phyloP scores from a whole-genome alignment of 2,888 invertebrate genomes.

The Baronia brevicornis region DNA sequence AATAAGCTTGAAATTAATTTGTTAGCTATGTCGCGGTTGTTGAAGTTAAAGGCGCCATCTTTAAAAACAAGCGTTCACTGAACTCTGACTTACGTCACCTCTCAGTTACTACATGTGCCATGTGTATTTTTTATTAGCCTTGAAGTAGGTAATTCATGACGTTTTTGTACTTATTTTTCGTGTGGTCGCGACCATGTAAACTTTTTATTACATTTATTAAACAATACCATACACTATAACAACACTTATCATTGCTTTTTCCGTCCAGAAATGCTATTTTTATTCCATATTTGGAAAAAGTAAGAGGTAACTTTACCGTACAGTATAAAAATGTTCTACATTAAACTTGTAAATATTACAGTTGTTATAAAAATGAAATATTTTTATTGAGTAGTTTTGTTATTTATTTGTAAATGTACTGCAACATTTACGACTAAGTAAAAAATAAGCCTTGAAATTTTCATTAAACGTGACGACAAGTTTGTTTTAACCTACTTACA shows the following conservation, averaged over 20 bases:
- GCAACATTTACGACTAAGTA: no score
- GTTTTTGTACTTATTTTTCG: constrained; percentile 2
- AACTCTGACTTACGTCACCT: constrained; percentile 1
- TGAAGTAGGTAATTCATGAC: constrained; percentile 7
- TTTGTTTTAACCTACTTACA: background rate
- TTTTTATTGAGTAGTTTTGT: constrained; percentile 6
- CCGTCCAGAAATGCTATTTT: background rate
- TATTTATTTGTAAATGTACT: constrained; percentile 4
- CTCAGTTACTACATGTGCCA: no score
- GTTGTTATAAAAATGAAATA: constrained; percentile 3
- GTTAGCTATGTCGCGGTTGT: background rate
- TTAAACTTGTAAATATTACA: constrained; percentile 1
- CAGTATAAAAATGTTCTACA: constrained; percentile 3
- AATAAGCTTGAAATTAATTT: background rate
- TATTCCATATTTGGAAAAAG: background rate
- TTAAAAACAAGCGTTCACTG: constrained; percentile 3
- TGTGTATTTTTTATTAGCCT: constrained; percentile 1
- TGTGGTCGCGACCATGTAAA: constrained; percentile 7
- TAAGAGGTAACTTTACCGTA: constrained; percentile 2
- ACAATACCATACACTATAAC: constrained; percentile 3
- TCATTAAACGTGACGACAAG: background rate
- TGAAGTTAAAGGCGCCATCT: constrained; percentile 4
- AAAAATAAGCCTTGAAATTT: no score
- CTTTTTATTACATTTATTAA: constrained; percentile 10
- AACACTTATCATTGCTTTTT: constrained; percentile 11